Evolutionary conservation across 2,113 vertebrate species (phyloP), one percentile per base, ranked within the genome.

Genomic region (Grus americana): DNA sequence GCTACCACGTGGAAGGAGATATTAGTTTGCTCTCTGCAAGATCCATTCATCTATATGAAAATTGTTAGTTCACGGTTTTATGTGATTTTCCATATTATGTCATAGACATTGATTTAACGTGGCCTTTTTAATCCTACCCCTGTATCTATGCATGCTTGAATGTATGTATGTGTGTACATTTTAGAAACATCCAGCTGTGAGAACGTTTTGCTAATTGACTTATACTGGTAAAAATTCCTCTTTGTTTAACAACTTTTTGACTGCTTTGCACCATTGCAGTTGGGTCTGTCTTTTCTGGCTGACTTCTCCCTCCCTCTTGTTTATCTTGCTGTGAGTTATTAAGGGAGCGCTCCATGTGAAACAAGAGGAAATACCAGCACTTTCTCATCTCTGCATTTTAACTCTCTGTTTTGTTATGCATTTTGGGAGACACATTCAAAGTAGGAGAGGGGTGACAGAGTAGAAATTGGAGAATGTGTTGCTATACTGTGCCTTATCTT

Each of bases 301-400:
- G 80, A 68, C 38, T 84, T 94, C 68, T 74, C n/a, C 40, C 23
- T 85, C 65, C 32, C 10, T 80, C 38, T 91, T 95, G 61, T 96
- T 87, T 82, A 91, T 67, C 47, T 92, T 95, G 65, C 87, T 85
- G 73, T 91, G 92, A 94, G 70, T 87, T 87, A 87, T 72, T 91
- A 94, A 63, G 80, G 68, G 59, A 81, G 65, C 78, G 65, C 49
- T 93, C 59, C 49, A 81, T 26, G 74, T 84, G 76, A 95, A 95
- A 63, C 47, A 78, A 72, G 54, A 91, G 65, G 76, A 96, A 95
- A 94, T 85, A 22, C 26, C 80, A 95, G 57, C 20, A 65, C 10
- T 85, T 89, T 59, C 84, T 84, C 30, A 91, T 61, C 42, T 88
- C 73, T 85, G 9, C 7, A 55, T 87, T 93, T 90, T 88, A 94